phyloP scores from a whole-genome alignment of 2,888 invertebrate species.

The Poecilus cupreus region DNA sequence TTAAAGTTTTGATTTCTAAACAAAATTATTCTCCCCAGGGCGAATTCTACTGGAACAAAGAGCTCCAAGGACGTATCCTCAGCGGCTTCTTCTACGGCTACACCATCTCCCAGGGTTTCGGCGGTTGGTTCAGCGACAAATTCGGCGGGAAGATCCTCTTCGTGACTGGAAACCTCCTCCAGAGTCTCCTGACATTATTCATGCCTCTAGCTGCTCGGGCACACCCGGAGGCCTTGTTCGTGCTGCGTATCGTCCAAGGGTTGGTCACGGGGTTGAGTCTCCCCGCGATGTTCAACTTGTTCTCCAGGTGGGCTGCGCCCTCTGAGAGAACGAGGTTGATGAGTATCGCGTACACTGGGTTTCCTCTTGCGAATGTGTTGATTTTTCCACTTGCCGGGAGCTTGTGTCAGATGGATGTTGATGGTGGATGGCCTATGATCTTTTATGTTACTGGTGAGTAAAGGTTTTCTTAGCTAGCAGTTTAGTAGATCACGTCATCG shows the following conservation, averaged over 20 bases:
- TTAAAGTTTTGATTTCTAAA: too few relatives aligned
- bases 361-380: constrained; percentile 72
- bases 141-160: constrained; percentile 72
- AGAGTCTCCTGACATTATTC: constrained; percentile 71
- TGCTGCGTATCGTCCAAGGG: constrained; percentile 72
- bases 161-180: constrained; percentile 68
- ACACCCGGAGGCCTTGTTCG: constrained; percentile 69
- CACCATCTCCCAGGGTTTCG: constrained; percentile 70
- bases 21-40: constrained; percentile 67
- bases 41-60: constrained; percentile 75
- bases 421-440: constrained; percentile 77
- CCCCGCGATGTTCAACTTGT: constrained; percentile 70
- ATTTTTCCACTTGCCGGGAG: constrained; percentile 76
- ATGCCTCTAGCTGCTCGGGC: constrained; percentile 72
- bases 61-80: constrained; percentile 73
- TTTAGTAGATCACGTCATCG: too few relatives aligned
- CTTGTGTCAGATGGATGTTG: constrained; percentile 75
- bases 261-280: constrained; percentile 71
- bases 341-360: constrained; percentile 72
- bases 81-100: constrained; percentile 76
- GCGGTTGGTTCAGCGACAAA: constrained; percentile 71
- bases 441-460: constrained; percentile 76
- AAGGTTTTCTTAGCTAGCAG: neutral
- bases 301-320: constrained; percentile 71
- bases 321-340: constrained; percentile 71